A percentile compares a stretch with the other conserved stretches of the same genome.
Evolutionary conservation across 2,888 invertebrate species (phyloP).

Genomic region (Phorcus lineatus): DNA sequence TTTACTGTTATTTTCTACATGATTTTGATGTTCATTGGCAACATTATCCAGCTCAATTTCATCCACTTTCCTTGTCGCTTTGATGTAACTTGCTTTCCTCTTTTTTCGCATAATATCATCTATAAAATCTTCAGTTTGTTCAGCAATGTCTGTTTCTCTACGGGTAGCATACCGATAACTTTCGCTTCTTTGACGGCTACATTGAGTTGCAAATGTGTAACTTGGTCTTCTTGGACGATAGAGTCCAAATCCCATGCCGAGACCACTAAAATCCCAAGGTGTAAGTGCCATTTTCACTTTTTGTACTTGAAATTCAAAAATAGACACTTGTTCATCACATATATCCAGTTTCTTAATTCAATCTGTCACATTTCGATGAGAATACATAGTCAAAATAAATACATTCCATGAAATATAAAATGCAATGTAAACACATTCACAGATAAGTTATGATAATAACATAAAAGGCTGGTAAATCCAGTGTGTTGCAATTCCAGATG

Average conservation of each 20-base stretch:
- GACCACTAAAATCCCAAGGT: conserved; percentile 72
- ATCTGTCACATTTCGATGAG: too few species aligned
- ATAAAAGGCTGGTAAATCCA: too few species aligned
- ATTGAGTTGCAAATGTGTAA: conserved; percentile 73
- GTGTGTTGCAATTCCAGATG: too few species aligned
- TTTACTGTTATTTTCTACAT: conserved; percentile 26
- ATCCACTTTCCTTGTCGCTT: conserved; percentile 48
- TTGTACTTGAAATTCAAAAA: too few species aligned
- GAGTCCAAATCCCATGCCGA: conserved; percentile 72
- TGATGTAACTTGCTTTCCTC: conserved; percentile 70
- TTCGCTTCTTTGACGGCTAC: conserved; percentile 68
- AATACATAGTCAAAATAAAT: too few species aligned
- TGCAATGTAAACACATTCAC: too few species aligned
- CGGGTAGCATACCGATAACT: conserved; percentile 71
- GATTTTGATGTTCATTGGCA: conserved; percentile 26
- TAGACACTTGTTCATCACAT: too few species aligned
- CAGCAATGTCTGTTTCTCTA: conserved; percentile 45
- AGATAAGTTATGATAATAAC: too few species aligned
- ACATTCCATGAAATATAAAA: too few species aligned
- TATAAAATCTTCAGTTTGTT: conserved; percentile 60
- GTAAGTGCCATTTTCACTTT: conserved; percentile 55
- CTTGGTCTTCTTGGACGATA: conserved; percentile 73
- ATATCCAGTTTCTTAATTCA: too few species aligned
- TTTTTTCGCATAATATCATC: conserved; percentile 58
- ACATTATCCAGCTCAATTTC: conserved; percentile 26